phyloP scores from a whole-genome alignment of 2,797 vertebrate species.

The Poeciliopsis infans region DNA sequence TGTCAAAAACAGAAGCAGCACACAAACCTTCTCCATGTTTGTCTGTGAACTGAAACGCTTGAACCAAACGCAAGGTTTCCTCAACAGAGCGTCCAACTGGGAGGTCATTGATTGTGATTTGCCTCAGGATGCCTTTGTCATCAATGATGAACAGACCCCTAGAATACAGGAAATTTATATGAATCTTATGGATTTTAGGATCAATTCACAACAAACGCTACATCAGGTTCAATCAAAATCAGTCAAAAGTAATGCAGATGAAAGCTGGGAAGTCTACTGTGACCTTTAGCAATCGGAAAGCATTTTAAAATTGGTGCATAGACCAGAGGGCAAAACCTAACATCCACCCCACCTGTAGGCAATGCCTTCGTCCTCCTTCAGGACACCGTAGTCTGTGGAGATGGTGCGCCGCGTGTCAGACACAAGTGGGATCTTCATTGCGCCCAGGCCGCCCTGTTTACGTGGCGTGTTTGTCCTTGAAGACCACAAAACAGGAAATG shows the following conservation, averaged over 20 bases:
- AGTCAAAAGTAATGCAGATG: background rate
- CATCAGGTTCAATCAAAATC: background rate
- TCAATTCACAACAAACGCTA: background rate
- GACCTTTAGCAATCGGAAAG: background rate
- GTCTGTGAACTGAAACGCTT: constrained; percentile 99
- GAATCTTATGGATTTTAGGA: background rate
- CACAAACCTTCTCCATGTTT: constrained; percentile 94
- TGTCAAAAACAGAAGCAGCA: background rate
- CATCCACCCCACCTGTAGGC: constrained; percentile 87
- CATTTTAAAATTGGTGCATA: background rate
- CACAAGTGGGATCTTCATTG: constrained; percentile 93
- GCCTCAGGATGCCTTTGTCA: constrained; percentile 91
- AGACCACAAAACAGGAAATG: background rate
- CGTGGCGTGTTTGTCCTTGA: constrained; percentile 91
- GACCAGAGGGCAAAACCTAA: background rate
- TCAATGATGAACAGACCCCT: constrained; percentile 98
- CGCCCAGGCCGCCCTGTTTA: constrained; percentile 93
- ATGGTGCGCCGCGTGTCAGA: constrained; percentile 89
- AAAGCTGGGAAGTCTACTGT: background rate
- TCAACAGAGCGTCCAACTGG: constrained; percentile 96
- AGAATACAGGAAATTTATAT: constrained; percentile 15
- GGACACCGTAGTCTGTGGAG: constrained; percentile 90
- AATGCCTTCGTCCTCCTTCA: constrained; percentile 96
- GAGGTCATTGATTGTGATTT: constrained; percentile 98
- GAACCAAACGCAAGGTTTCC: constrained; percentile 93